phyloP scores from a whole-genome alignment of 2,113 vertebrate species.

The Morone chrysops region DNA sequence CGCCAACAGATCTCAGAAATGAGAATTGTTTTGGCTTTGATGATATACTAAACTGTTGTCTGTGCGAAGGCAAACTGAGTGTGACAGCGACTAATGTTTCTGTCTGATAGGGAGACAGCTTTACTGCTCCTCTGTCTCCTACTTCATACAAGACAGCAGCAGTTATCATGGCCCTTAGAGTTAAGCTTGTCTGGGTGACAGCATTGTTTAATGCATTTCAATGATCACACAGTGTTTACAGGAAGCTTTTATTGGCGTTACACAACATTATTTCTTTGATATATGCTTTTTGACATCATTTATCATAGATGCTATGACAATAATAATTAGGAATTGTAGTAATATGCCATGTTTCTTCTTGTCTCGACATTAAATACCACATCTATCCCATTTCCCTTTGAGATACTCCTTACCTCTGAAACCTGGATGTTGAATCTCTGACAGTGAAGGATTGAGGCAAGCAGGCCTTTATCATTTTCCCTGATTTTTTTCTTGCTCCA shows the following conservation, averaged over 20 bases:
- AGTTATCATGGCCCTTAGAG: constrained; percentile 61
- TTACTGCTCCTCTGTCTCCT: constrained; percentile 64
- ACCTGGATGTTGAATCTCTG: constrained; percentile 15
- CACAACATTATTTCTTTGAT: constrained; percentile 47
- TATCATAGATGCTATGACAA: constrained; percentile 20
- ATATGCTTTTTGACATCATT: constrained; percentile 33
- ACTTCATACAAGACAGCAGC: constrained; percentile 62
- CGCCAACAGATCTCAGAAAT: constrained; percentile 59
- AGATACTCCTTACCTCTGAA: constrained; percentile 40
- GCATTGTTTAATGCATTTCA: constrained; percentile 63
- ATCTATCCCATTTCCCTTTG: constrained; percentile 10
- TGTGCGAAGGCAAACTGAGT: constrained; percentile 64
- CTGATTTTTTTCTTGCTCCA: constrained; percentile 18
- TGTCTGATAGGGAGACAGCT: constrained; percentile 69
- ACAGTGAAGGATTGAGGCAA: constrained; percentile 40
- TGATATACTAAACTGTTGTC: constrained; percentile 73
- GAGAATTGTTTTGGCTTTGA: constrained; percentile 71
- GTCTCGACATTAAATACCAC: constrained; percentile 7
- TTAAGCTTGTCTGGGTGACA: constrained; percentile 57
- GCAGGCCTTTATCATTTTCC: constrained; percentile 25
- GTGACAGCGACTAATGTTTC: constrained; percentile 77
- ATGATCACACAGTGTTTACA: constrained; percentile 65
- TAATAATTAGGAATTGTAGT: constrained; percentile 28
- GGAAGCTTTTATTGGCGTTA: constrained; percentile 42
- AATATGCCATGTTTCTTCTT: constrained; percentile 5